phyloP scores from a whole-genome alignment of 1,140 invertebrate species.

The Laupala kohalensis region DNA sequence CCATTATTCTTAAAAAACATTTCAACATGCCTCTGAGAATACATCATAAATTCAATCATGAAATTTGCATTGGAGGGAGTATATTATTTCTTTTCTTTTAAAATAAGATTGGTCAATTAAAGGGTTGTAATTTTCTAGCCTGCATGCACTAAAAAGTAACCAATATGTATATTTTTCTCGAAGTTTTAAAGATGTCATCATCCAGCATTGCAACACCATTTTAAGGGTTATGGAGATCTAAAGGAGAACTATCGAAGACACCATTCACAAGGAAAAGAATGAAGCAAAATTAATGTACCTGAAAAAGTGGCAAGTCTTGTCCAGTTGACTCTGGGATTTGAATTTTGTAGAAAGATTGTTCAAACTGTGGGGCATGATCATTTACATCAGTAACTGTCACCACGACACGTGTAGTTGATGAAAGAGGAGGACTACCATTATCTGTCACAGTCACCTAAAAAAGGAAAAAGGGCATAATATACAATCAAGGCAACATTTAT shows the following conservation, averaged over 20 bases:
- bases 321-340: conserved; percentile 50
- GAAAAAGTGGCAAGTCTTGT: conserved; percentile 44
- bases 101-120: too few relatives aligned
- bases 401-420: conserved; percentile 70
- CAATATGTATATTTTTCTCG: neutral
- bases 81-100: too few relatives aligned
- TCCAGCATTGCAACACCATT: neutral
- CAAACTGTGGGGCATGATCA: conserved; percentile 70
- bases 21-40: too few relatives aligned
- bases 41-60: too few relatives aligned
- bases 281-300: conserved; percentile 31
- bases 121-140: neutral
- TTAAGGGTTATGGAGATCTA: neutral
- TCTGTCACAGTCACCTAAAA: conserved; percentile 63
- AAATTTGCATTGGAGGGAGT: too few relatives aligned
- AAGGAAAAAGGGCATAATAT: too few relatives aligned
- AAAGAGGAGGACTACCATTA: conserved; percentile 56
- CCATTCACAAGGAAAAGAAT: neutral
- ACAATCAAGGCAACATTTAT: neutral
- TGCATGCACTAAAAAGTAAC: neutral
- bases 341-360: conserved; percentile 66
- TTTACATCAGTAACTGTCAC: conserved; percentile 72
- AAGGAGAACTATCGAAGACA: neutral
- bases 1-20: too few relatives aligned
- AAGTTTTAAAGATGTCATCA: neutral